A percentile compares a stretch with the other conserved stretches of the same genome.
These are phyloP conservation scores for Tetanocera ferruginea DNA, from an alignment of 2,888 invertebrate species.

Conservation along the genomic window DNA sequence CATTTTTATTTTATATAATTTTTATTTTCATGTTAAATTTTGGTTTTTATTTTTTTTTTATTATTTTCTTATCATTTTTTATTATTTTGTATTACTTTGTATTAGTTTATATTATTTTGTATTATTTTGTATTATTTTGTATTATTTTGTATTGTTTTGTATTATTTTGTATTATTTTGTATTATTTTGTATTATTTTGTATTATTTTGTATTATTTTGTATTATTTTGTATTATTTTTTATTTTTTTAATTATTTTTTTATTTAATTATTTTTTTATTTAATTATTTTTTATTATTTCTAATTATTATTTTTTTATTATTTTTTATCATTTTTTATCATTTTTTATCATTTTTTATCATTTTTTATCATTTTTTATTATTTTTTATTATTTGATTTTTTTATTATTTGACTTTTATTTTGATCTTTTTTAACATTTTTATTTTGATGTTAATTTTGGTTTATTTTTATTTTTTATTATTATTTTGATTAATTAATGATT, in stretches of 20 bases:
- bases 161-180: too few relatives aligned
- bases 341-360: too few relatives aligned
- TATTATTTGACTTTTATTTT: too few relatives aligned
- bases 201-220: not conserved
- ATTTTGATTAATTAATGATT: not conserved
- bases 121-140: too few relatives aligned
- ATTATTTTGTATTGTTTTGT: too few relatives aligned
- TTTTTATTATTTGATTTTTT: too few relatives aligned
- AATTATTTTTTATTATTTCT: too few relatives aligned
- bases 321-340: not conserved
- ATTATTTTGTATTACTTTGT: not conserved
- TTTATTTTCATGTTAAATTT: conserved; percentile 16
- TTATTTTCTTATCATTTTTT: not conserved
- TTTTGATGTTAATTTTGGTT: too few relatives aligned
- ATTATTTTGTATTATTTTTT: not conserved
- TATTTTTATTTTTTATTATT: not conserved
- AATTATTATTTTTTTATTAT: too few relatives aligned
- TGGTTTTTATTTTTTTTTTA: not conserved
- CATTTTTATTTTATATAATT: too few relatives aligned
- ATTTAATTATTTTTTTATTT: not conserved
- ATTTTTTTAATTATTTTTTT: not conserved
- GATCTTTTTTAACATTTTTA: not conserved
- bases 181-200: not conserved
- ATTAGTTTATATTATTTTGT: not conserved
- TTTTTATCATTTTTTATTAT: too few relatives aligned